Percentiles rank a stretch among this genome's conserved stretches.
Evolutionary conservation across 2,113 vertebrate species (phyloP).

Genomic region (Dipodomys merriami): DNA sequence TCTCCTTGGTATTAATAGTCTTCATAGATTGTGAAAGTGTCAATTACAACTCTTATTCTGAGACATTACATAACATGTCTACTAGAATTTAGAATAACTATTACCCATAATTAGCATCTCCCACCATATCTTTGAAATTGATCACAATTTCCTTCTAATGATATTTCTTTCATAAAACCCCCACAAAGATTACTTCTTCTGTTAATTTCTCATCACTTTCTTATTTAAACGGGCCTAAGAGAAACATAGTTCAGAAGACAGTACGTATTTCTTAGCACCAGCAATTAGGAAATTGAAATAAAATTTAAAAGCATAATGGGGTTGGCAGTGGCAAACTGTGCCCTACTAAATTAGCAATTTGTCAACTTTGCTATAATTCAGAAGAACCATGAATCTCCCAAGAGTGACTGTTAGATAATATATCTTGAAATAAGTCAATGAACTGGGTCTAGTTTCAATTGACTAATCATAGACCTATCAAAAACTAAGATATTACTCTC

Average conservation of each 20-base stretch:
- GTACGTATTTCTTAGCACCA: constrained; percentile 36
- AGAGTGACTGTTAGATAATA: constrained; percentile 29
- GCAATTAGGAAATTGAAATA: constrained; percentile 62
- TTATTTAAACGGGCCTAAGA: constrained; percentile 40
- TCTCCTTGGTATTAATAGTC: constrained; percentile 25
- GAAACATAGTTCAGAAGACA: constrained; percentile 53
- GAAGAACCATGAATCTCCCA: constrained; percentile 44
- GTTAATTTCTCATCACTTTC: constrained; percentile 25
- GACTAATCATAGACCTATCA: constrained; percentile 43
- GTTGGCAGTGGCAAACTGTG: constrained; percentile 19
- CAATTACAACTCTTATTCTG: neutral
- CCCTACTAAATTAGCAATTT: constrained; percentile 49
- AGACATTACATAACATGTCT: neutral
- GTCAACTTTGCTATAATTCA: constrained; percentile 34
- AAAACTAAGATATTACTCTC: constrained; percentile 22
- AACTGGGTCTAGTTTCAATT: constrained; percentile 38
- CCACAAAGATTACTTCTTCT: neutral
- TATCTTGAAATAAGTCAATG: constrained; percentile 49
- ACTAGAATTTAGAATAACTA: constrained; percentile 34
- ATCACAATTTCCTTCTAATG: constrained; percentile 48
- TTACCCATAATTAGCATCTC: neutral
- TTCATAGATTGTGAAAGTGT: constrained; percentile 48
- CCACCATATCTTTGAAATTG: constrained; percentile 6
- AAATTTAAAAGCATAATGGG: constrained; percentile 39
- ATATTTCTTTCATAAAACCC: neutral